A percentile compares a stretch with the other conserved stretches of the same genome.
Evolutionary conservation across 2,113 vertebrate genomes (phyloP).

Genomic region (Murina feae): DNA sequence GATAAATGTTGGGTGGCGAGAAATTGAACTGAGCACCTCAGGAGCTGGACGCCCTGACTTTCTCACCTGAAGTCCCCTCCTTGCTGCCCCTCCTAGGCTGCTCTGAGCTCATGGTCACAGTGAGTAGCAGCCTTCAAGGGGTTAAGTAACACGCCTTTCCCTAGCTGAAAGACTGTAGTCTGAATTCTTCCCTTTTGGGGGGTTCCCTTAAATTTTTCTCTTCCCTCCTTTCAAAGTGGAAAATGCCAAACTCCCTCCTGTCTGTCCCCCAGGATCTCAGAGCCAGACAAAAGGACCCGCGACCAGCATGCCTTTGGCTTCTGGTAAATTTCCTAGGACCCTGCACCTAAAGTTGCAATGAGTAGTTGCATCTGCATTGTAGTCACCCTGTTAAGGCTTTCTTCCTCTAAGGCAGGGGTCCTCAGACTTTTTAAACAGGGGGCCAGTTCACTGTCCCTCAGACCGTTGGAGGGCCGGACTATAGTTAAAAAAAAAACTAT

Average conservation of each 20-base stretch:
- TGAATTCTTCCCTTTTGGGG: not conserved
- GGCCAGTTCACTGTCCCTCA: too few species aligned
- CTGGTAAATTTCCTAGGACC: not conserved
- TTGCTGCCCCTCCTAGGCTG: not conserved
- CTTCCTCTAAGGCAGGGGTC: not conserved
- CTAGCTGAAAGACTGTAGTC: not conserved
- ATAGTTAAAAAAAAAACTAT: too few species aligned
- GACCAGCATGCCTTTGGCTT: not conserved
- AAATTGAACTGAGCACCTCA: not conserved
- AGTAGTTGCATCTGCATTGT: not conserved
- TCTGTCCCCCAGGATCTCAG: not conserved
- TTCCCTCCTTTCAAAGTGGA: not conserved
- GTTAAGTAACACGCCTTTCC: not conserved
- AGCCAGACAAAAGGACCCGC: not conserved
- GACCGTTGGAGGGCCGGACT: too few species aligned
- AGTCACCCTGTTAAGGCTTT: not conserved
- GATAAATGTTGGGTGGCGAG: not conserved
- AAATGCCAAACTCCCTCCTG: not conserved
- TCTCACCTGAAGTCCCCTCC: not conserved
- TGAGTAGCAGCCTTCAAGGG: not conserved
- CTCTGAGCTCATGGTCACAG: not conserved
- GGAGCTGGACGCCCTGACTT: not conserved
- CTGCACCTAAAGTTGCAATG: not conserved
- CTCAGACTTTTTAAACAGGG: too few species aligned
- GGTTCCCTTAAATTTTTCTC: not conserved